Evolutionary conservation across 1,140 invertebrate genomes (phyloP), one percentile per base, ranked within the genome.

Genomic region (Drosophila cardini): DNA sequence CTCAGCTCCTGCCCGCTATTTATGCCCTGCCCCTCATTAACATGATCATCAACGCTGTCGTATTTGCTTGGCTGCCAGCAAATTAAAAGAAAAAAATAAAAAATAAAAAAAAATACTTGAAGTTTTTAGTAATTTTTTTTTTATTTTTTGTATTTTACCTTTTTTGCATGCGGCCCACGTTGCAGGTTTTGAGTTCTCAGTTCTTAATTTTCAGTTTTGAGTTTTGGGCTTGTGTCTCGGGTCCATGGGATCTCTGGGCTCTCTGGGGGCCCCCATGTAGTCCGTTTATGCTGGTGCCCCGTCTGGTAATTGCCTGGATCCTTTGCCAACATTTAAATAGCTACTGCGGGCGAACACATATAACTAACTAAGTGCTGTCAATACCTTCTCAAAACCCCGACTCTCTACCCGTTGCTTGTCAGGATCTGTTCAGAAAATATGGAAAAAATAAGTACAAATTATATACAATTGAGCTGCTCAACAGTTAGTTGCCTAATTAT

Each of bases 41-140:
- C 84, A 87, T 84, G 84, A 87, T 89, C 84, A 89, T 87, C 84
- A 87, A 84, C 84, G 84, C 84, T 89, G 84, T 87, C 84, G 84
- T 87, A 89, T 89, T 87, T 89, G 80, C 84, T 87, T 78, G 80
- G 60, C 72, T 63, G 71, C 72, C 72, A 69, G 84, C 76, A 71
- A 87, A 86, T 82, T 87, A 69, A 84, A 87, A 85, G 30, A 32
- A 36, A 36, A 10, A 36, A 36, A 9, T 6, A 36, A 6, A 36
- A 36, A 36, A 6, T 36, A 6, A 36, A 36, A 36, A 36, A 8
- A 9, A 36, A 26, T 26, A 40, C 38, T 40, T 40, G 11, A 40
- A 40, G 38, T 40, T 48, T 26, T 10, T 4, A 26, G 46, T 7
- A 18, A 5, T 48, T 52, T 52, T 15, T 3, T 13, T 67, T 72